These are phyloP conservation scores for Bufo gargarizans DNA, from an alignment of 2,113 vertebrate species.

Conservation along the genomic window DNA sequence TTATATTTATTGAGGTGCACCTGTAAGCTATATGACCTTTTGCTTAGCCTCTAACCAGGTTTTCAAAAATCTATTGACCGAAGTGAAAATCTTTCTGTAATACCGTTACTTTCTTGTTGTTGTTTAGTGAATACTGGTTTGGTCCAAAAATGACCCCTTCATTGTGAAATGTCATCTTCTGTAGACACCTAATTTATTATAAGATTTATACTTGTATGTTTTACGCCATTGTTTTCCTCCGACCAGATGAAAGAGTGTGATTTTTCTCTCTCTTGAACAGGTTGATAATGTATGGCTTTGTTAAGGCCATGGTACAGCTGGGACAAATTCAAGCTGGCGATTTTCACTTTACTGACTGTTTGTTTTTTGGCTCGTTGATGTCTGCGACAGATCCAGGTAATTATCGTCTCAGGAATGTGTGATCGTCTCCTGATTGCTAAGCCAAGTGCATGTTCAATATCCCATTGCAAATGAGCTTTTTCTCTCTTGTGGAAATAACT, in stretches of 20 bases:
- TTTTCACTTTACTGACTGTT: conserved; percentile 84
- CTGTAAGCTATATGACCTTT: neutral
- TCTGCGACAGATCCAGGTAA: conserved; percentile 89
- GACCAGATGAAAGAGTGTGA: conserved; percentile 46
- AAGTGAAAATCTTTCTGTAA: neutral
- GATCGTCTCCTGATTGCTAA: conserved; percentile 15
- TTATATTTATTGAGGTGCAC: too few species aligned
- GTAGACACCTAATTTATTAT: neutral
- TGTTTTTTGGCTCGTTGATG: conserved; percentile 85
- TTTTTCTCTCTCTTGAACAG: conserved; percentile 71
- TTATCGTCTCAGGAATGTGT: neutral
- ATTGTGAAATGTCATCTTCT: neutral
- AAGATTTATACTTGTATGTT: neutral
- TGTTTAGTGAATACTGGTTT: neutral
- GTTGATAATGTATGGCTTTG: conserved; percentile 81
- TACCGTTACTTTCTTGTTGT: neutral
- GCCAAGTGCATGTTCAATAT: neutral
- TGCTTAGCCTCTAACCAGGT: neutral
- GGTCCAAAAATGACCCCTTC: neutral
- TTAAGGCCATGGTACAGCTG: conserved; percentile 76
- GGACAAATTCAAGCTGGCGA: conserved; percentile 72
- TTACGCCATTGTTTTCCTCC: neutral
- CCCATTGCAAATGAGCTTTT: conserved; percentile 8
- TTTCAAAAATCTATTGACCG: neutral
- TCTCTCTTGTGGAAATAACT: neutral